A percentile compares a stretch with the other conserved stretches of the same genome.
Conservation (phyloP, 2,797 vertebrate genomes). For the Artibeus jamaicensis region DNA sequence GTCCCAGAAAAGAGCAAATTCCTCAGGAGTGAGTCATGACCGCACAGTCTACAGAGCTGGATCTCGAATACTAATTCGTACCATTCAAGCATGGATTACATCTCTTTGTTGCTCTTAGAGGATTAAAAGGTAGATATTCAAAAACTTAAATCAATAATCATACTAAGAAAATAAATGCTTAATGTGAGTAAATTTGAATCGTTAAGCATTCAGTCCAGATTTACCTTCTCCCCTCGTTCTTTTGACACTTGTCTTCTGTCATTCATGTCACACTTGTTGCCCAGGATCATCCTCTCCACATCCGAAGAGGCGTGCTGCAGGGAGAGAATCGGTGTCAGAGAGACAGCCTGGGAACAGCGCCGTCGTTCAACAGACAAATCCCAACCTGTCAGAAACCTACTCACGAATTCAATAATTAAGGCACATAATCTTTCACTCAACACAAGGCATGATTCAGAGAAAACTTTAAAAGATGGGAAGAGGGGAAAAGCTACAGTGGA, state of each 20-base stretch:
- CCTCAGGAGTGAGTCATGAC: slow-evolving; percentile 66
- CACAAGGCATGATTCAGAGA: not conserved
- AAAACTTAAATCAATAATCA: slow-evolving; percentile 26
- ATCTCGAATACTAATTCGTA: slow-evolving; percentile 66
- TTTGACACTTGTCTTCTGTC: slow-evolving; percentile 99
- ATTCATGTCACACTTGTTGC: slow-evolving; percentile 99
- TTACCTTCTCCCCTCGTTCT: slow-evolving; percentile 97
- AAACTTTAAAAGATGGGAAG: not conserved
- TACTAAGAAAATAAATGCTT: not conserved
- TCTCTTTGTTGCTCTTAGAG: slow-evolving; percentile 33
- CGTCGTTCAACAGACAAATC: slow-evolving; percentile 25
- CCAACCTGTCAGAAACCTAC: not conserved
- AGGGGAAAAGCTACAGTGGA: not conserved
- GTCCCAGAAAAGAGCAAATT: slow-evolving; percentile 65
- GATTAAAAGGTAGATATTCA: slow-evolving; percentile 28
- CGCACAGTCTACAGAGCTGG: not conserved
- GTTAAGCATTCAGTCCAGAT: slow-evolving; percentile 7
- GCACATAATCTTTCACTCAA: slow-evolving; percentile 16
- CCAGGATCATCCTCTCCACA: slow-evolving; percentile 98
- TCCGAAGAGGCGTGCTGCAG: slow-evolving; percentile 96
- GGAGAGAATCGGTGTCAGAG: slow-evolving; percentile 37
- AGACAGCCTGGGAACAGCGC: not conserved
- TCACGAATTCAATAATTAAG: not conserved
- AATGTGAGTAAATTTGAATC: not conserved
- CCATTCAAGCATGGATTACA: slow-evolving; percentile 37